These are phyloP conservation scores for Hylia prasina DNA, from an alignment of 2,113 vertebrate genomes.

Conservation along the genomic window DNA sequence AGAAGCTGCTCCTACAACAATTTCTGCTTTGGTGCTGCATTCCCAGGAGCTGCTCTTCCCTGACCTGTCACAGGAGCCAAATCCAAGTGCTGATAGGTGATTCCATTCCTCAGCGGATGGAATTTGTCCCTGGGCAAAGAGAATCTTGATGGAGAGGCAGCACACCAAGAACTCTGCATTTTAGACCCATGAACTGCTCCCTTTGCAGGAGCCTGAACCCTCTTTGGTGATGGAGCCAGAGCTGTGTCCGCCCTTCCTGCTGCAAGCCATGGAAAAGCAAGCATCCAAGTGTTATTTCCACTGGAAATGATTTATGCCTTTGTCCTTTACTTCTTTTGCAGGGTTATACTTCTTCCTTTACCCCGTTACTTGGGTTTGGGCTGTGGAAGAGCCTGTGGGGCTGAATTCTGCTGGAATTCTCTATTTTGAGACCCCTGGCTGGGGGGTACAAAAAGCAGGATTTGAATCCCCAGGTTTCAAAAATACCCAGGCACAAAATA, in stretches of 20 bases:
- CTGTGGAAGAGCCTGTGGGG: not conserved
- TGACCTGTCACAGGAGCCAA: not conserved
- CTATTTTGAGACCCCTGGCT: fast-evolving
- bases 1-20: not conserved
- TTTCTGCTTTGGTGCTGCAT: not conserved
- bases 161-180: not conserved
- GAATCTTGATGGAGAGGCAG: not conserved
- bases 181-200: not conserved
- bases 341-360: too few relatives aligned
- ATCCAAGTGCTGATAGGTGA: not conserved
- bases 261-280: not conserved
- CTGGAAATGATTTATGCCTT: not conserved
- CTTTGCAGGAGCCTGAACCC: not conserved
- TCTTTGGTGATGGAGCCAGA: not conserved
- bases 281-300: not conserved
- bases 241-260: not conserved
- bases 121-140: not conserved
- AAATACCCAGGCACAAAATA: not conserved
- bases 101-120: not conserved
- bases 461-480: not conserved
- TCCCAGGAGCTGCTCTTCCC: not conserved
- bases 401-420: not conserved
- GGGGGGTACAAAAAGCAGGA: not conserved
- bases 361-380: not conserved
- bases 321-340: not conserved